Percentiles rank a stretch among this genome's conserved stretches.
These are phyloP conservation scores for Indri indri DNA, from an alignment of 2,113 vertebrate species.

Conservation along the genomic window DNA sequence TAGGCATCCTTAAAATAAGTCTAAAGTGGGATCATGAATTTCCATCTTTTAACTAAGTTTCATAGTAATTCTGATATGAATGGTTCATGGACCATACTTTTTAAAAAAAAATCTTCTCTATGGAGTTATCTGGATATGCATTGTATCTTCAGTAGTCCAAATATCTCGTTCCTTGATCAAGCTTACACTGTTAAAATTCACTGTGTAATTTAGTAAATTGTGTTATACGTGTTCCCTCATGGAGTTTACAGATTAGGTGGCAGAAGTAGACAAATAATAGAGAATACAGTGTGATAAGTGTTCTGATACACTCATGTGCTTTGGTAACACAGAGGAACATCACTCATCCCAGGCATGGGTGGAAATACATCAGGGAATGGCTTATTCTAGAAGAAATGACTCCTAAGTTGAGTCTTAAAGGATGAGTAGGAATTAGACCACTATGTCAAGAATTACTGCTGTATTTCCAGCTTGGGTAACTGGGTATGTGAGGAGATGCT, in stretches of 20 bases:
- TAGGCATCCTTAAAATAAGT: background rate
- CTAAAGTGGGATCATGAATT: background rate
- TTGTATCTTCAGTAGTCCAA: background rate
- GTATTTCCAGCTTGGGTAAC: background rate
- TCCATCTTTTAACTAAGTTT: background rate
- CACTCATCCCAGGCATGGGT: background rate
- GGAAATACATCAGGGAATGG: background rate
- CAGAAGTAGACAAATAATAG: background rate
- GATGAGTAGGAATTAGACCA: background rate
- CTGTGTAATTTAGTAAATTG: background rate
- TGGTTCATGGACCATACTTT: background rate
- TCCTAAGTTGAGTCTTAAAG: background rate
- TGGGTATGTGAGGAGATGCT: background rate
- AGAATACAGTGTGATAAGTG: background rate
- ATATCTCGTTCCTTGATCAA: background rate
- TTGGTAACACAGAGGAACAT: background rate
- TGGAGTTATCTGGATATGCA: background rate
- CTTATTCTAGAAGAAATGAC: background rate
- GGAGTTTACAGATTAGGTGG: background rate
- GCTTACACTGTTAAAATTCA: background rate
- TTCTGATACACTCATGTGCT: background rate
- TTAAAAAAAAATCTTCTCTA: background rate
- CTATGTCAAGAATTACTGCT: background rate
- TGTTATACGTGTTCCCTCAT: background rate
- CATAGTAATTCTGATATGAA: background rate